Evolutionary conservation across 2,113 vertebrate genomes (phyloP), one percentile per base, ranked within the genome.

Genomic region (Corythornis cristatus): DNA sequence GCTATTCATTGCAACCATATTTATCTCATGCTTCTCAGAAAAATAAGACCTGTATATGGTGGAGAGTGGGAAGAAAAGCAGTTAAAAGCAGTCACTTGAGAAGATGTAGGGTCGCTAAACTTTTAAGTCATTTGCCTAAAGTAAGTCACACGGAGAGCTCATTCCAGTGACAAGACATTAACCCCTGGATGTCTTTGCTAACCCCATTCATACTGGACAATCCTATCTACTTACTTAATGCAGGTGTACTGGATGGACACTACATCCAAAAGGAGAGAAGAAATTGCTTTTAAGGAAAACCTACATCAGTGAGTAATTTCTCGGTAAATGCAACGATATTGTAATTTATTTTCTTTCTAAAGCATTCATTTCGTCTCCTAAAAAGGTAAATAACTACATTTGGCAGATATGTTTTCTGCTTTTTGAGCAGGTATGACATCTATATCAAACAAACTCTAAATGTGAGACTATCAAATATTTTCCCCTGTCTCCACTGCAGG

Each of bases 71-170:
- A 58, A 92, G 25, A 65, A 65, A 88, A 43, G 51, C 62, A 64
- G 61, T 87, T 75, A 83, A 45, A 93, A 86, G 40, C 28, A 54
- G 82, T 57, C 51, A 91, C 80, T 77, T 77, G 88, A 95, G 75
- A 95, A 83, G 83, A 81, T 8, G 12, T 12, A 83, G 43, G 37
- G 58, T 53, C 40, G 16, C 40, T 58, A 19, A 40, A 64, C 51
- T 85, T 77, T 13, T 48, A 53, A 88, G 75, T 73, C 31, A 81
- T 86, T 72, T 75, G 56, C 79, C 67, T 62, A 18, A 71, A 87
- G 37, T 54, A 46, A 89, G 78, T 75, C 66, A 29, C 61, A 71
- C 4, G 56, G 56, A 77, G 60, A 8, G 11, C 46, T 66, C 60
- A 42, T 28, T 48, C 62, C 42, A 56, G 35, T 67, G 86, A 73